phyloP scores from a whole-genome alignment of 2,113 vertebrate genomes.

The Vombatus ursinus region DNA sequence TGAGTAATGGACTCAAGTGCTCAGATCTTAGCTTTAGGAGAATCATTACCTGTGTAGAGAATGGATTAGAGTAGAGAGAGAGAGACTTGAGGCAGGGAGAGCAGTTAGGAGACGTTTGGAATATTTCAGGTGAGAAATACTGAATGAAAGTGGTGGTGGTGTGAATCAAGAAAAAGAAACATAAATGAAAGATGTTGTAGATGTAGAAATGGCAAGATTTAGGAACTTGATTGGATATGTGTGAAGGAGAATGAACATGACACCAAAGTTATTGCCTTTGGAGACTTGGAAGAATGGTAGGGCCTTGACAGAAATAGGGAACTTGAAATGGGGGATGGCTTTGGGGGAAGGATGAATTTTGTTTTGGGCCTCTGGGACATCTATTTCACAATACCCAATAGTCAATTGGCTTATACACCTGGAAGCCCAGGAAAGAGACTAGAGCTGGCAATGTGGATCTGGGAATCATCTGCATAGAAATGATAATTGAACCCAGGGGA shows the following conservation, averaged over 20 bases:
- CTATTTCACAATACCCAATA: not conserved
- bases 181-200: not conserved
- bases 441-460: not conserved
- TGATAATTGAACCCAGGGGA: not conserved
- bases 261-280: not conserved
- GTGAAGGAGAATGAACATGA: not conserved
- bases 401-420: not conserved
- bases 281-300: not conserved
- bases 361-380: conserved; percentile 7
- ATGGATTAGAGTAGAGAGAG: not conserved
- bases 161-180: not conserved
- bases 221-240: conserved; percentile 16
- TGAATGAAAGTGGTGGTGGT: not conserved
- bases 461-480: not conserved
- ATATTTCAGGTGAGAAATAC: not conserved
- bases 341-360: conserved; percentile 10
- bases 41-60: not conserved
- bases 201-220: not conserved
- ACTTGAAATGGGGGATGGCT: not conserved
- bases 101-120: not conserved
- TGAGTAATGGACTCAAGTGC: not conserved
- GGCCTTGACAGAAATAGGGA: not conserved
- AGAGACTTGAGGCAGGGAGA: not conserved
- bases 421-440: not conserved
- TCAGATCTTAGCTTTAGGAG: not conserved